These are phyloP conservation scores for Agonopterix arenella DNA, from an alignment of 2,888 invertebrate species.

Conservation along the genomic window DNA sequence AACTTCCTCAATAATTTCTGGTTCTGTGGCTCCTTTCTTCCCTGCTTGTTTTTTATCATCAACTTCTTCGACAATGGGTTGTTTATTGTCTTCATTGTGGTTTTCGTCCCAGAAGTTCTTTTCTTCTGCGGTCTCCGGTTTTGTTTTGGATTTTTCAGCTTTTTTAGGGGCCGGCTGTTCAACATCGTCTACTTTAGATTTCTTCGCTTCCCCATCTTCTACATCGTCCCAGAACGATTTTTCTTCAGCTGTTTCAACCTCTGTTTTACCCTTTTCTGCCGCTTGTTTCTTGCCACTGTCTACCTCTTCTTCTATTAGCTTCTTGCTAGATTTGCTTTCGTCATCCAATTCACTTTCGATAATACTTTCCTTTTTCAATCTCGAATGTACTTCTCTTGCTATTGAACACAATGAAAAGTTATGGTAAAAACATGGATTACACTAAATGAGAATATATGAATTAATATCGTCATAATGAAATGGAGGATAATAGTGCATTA, in stretches of 20 bases:
- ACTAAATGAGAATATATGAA: slow-evolving; percentile 5
- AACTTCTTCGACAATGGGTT: slow-evolving; percentile 43
- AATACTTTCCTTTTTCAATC: slow-evolving; percentile 62
- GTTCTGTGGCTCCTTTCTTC: slow-evolving; percentile 45
- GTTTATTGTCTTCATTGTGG: slow-evolving; percentile 44
- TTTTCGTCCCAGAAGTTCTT: slow-evolving; percentile 64
- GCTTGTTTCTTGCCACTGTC: slow-evolving; percentile 29
- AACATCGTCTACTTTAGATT: slow-evolving; percentile 33
- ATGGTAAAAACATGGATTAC: slow-evolving; percentile 30
- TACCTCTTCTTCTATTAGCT: slow-evolving; percentile 36
- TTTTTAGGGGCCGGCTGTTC: slow-evolving; percentile 22
- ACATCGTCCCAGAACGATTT: slow-evolving; percentile 53
- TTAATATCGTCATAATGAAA: slow-evolving; percentile 34
- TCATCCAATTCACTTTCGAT: slow-evolving; percentile 70
- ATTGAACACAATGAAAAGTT: slow-evolving; percentile 51
- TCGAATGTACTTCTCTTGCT: slow-evolving; percentile 73
- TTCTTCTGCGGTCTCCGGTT: slow-evolving; percentile 45
- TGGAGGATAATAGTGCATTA: slow-evolving; percentile 29
- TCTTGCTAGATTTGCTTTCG: slow-evolving; percentile 35
- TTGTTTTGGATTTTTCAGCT: slow-evolving; percentile 41
- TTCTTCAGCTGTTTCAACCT: slow-evolving; percentile 38
- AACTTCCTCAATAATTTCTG: slow-evolving; percentile 55
- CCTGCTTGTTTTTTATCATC: slow-evolving; percentile 39
- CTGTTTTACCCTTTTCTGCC: slow-evolving; percentile 40
- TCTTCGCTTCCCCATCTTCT: slow-evolving; percentile 32